These are phyloP conservation scores for Watsonalla cultraria DNA, from an alignment of 2,888 invertebrate species.

Conservation along the genomic window DNA sequence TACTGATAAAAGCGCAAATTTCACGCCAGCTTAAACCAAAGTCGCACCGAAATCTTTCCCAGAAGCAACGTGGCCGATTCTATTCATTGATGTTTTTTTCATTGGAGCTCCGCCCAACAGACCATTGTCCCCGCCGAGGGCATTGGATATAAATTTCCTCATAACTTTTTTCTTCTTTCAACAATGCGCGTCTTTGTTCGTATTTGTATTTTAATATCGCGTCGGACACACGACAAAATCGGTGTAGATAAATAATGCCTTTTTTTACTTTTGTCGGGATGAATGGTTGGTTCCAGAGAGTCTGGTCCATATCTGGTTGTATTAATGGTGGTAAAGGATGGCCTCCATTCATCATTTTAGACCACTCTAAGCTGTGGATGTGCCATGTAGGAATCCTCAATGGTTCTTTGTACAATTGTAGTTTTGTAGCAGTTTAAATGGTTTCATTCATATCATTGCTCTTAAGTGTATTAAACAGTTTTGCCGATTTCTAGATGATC, in stretches of 20 bases:
- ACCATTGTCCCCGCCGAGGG: slow-evolving; percentile 48
- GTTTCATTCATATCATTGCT: background rate
- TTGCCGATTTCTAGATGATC: too few species aligned
- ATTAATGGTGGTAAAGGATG: slow-evolving; percentile 10
- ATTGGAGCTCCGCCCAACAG: slow-evolving; percentile 39
- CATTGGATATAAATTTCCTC: slow-evolving; percentile 57
- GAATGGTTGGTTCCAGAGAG: slow-evolving; percentile 65
- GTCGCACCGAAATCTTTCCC: slow-evolving; percentile 40
- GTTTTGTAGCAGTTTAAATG: slow-evolving; percentile 22
- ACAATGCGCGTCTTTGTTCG: slow-evolving; percentile 69
- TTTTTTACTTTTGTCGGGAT: slow-evolving; percentile 53
- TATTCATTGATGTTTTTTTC: slow-evolving; percentile 62
- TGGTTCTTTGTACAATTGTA: background rate
- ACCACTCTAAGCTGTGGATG: slow-evolving; percentile 4
- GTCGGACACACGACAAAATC: slow-evolving; percentile 61
- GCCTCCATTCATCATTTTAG: slow-evolving; percentile 33
- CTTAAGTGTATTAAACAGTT: background rate
- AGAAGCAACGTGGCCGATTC: slow-evolving; percentile 39
- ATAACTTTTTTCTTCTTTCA: slow-evolving; percentile 52
- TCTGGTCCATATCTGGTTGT: slow-evolving; percentile 34
- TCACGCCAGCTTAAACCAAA: slow-evolving; percentile 39
- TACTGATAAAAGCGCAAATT: slow-evolving; percentile 51
- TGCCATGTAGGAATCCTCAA: slow-evolving; percentile 21
- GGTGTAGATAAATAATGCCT: slow-evolving; percentile 69
- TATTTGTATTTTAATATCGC: slow-evolving; percentile 73